phyloP scores from a whole-genome alignment of 2,797 vertebrate species.

The Enteromius argenteus region DNA sequence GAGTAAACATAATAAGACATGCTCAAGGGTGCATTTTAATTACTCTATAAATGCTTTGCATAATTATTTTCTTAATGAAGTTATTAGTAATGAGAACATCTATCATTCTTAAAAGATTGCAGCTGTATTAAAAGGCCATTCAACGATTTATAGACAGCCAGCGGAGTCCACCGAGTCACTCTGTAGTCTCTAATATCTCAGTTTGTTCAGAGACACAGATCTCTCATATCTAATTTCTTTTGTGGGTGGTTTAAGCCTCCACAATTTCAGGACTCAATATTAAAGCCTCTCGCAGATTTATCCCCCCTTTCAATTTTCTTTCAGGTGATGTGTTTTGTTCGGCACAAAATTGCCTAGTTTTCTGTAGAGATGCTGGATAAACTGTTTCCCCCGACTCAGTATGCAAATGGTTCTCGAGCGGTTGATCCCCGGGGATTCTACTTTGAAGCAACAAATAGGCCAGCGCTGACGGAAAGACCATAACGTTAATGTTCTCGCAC shows the following conservation, averaged over 20 bases:
- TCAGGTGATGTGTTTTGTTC: conserved; percentile 11
- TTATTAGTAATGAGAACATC: conserved; percentile 59
- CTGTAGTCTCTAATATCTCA: conserved; percentile 26
- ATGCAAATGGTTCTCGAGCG: conserved; percentile 33
- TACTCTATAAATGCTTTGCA: conserved; percentile 64
- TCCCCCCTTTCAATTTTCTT: conserved; percentile 24
- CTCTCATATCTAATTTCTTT: conserved; percentile 54
- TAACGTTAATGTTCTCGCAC: neutral
- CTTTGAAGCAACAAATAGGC: conserved; percentile 35
- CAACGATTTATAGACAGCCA: neutral
- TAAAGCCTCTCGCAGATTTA: conserved; percentile 39
- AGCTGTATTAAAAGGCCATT: neutral
- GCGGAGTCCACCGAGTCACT: neutral
- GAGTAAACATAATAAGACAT: conserved; percentile 10
- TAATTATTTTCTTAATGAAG: conserved; percentile 53
- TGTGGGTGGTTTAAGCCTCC: conserved; percentile 51
- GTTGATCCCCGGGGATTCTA: neutral
- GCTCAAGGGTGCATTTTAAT: conserved; percentile 61
- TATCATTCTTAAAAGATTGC: conserved; percentile 34
- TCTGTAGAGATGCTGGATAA: conserved; percentile 4
- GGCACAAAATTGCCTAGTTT: conserved; percentile 4
- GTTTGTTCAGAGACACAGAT: conserved; percentile 48
- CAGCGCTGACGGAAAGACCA: neutral
- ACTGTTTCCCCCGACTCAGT: conserved; percentile 12
- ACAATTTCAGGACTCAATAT: conserved; percentile 37